These are phyloP conservation scores for Cyanistes caeruleus DNA, from an alignment of 2,113 vertebrate species.

Conservation along the genomic window DNA sequence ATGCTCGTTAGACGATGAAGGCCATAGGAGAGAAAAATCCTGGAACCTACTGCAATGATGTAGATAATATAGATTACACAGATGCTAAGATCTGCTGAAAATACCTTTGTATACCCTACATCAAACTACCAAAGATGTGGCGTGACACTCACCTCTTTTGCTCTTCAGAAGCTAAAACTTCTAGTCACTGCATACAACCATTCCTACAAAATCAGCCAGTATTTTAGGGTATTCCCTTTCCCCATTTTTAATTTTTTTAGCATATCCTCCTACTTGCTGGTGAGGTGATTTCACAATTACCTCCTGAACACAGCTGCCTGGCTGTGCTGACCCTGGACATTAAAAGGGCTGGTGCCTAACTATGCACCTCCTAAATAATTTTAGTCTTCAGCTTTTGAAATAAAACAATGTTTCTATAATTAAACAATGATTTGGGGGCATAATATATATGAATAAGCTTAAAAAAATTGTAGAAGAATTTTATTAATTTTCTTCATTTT, in stretches of 20 bases:
- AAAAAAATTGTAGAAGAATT: background rate
- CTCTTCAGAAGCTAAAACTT: background rate
- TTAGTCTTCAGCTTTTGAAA: background rate
- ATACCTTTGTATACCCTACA: background rate
- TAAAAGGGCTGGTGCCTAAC: background rate
- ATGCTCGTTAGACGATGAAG: background rate
- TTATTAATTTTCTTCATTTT: background rate
- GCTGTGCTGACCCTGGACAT: background rate
- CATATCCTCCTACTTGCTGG: background rate
- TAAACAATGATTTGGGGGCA: background rate
- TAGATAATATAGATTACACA: background rate
- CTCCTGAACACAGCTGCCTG: background rate
- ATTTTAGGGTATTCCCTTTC: fast-evolving
- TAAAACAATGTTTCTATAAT: background rate
- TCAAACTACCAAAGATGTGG: background rate
- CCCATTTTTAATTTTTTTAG: background rate
- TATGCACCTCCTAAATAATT: background rate
- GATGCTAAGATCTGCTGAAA: background rate
- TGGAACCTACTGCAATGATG: fast-evolving
- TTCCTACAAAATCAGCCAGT: background rate
- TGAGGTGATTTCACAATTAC: background rate
- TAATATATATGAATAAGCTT: background rate
- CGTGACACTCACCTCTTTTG: background rate
- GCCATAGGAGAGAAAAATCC: background rate
- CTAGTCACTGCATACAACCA: no score